Evolutionary conservation across 2,797 vertebrate genomes (phyloP).

Genomic region (Oophaga sylvatica): DNA sequence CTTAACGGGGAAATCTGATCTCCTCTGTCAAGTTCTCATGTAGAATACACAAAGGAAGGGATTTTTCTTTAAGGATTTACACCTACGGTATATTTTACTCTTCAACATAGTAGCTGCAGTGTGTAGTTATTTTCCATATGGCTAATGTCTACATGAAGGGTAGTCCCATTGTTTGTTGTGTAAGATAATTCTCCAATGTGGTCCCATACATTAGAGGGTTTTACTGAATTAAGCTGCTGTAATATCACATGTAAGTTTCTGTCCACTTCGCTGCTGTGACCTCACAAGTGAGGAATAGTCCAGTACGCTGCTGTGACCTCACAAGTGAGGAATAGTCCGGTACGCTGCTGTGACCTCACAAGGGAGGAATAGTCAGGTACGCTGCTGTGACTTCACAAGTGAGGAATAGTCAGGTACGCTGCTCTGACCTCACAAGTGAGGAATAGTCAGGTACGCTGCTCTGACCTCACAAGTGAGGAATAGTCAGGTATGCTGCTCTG

Average conservation of each 20-base stretch:
- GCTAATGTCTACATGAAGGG: neutral
- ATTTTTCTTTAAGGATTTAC: slow-evolving; percentile 1
- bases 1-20: slow-evolving; percentile 44
- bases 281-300: neutral
- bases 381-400: too few relatives aligned
- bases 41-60: slow-evolving; percentile 44
- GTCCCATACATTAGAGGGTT: neutral
- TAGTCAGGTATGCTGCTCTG: too few relatives aligned
- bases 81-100: neutral
- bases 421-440: too few relatives aligned
- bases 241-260: neutral
- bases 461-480: too few relatives aligned
- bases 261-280: neutral
- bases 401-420: too few relatives aligned
- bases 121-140: neutral
- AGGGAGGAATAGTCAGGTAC: too few relatives aligned
- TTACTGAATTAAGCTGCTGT: neutral
- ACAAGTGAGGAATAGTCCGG: neutral
- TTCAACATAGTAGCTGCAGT: neutral
- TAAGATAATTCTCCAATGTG: neutral
- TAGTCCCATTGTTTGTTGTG: neutral
- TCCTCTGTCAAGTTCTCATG: slow-evolving; percentile 24
- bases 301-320: neutral
- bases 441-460: too few relatives aligned
- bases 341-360: neutral